Percentiles rank a stretch among this genome's conserved stretches.
phyloP scores from a whole-genome alignment of 2,888 invertebrate genomes.

The Timema podura region DNA sequence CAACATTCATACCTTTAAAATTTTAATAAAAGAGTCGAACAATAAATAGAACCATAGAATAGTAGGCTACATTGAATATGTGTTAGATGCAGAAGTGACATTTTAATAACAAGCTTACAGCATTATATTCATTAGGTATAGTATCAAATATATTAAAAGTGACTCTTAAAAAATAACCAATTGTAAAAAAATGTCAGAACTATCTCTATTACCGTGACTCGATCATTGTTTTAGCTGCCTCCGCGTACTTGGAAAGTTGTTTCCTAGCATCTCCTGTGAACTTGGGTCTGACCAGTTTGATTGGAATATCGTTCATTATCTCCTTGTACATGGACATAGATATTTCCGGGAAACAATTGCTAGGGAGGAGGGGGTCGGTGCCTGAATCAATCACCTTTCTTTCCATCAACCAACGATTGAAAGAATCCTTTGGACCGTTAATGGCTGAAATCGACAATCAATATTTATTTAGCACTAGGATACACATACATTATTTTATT shows the following conservation, averaged over 20 bases:
- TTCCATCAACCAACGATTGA: constrained; percentile 95
- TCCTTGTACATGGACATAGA: constrained; percentile 94
- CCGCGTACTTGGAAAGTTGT: constrained; percentile 88
- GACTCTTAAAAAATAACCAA: neutral
- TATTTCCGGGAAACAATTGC: constrained; percentile 87
- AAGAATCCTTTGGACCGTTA: constrained; percentile 94
- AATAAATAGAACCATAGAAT: too few species aligned
- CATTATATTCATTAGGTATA: neutral
- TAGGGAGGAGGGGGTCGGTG: constrained; percentile 85
- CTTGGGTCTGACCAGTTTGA: constrained; percentile 91
- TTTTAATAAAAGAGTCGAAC: too few species aligned
- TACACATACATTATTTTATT: too few species aligned
- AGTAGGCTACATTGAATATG: too few species aligned
- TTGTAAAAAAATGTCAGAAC: neutral
- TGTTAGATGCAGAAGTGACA: constrained; percentile 7
- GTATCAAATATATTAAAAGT: neutral
- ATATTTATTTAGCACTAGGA: too few species aligned
- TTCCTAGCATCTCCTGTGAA: constrained; percentile 94
- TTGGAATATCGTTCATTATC: constrained; percentile 97
- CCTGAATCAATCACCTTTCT: constrained; percentile 88
- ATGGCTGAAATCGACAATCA: constrained; percentile 51
- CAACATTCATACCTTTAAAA: too few species aligned
- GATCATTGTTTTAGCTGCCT: constrained; percentile 95
- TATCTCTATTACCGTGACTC: constrained; percentile 60
- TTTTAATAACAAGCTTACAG: neutral